A percentile compares a stretch with the other conserved stretches of the same genome.
These are phyloP conservation scores for Harmothoe impar DNA, from an alignment of 2,888 invertebrate genomes.

Conservation along the genomic window DNA sequence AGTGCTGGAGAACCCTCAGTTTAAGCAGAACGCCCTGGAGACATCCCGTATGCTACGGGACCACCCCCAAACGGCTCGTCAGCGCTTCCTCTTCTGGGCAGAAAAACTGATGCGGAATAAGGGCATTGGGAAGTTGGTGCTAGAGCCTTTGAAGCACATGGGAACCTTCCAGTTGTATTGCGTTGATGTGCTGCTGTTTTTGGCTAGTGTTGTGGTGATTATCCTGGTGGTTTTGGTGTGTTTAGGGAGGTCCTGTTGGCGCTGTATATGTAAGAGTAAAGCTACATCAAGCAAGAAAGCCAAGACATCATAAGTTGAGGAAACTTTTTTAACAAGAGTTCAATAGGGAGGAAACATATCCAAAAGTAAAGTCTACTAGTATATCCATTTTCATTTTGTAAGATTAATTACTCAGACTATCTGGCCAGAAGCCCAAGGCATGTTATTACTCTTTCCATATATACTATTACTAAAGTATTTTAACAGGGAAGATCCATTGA, in stretches of 20 bases:
- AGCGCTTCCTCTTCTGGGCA: background rate
- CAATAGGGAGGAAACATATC: too few species aligned
- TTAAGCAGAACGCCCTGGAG: background rate
- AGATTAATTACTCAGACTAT: too few species aligned
- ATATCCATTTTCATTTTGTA: too few species aligned
- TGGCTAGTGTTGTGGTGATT: background rate
- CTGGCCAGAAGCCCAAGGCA: too few species aligned
- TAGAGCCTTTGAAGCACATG: background rate
- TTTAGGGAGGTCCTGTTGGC: background rate
- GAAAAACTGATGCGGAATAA: background rate
- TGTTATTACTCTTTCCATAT: too few species aligned
- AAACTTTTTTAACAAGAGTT: too few species aligned
- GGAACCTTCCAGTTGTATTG: conserved; percentile 3
- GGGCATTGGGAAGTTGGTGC: background rate
- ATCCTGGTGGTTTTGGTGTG: background rate
- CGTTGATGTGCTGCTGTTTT: background rate
- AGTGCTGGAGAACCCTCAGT: background rate
- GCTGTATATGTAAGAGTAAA: background rate
- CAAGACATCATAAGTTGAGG: background rate
- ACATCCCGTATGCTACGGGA: background rate
- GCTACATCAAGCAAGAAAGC: background rate
- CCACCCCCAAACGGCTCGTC: background rate
- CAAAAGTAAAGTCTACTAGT: too few species aligned
- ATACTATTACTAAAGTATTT: too few species aligned
- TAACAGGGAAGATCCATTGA: too few species aligned